These are phyloP conservation scores for Bacillus rossius DNA, from an alignment of 1,140 invertebrate species.

Conservation along the genomic window DNA sequence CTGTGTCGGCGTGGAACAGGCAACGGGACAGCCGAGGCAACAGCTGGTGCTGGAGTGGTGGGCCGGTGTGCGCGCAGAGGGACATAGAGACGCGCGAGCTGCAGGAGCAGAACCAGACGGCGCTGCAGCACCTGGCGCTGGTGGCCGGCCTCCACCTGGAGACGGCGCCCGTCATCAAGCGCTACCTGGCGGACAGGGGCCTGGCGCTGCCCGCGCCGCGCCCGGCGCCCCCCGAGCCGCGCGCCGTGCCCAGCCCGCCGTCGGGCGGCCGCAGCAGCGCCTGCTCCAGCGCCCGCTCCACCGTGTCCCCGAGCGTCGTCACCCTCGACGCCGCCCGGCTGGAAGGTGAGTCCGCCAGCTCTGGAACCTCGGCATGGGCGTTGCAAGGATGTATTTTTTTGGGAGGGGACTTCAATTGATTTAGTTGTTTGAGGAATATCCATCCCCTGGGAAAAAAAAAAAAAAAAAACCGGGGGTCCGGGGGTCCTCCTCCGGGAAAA, in stretches of 20 bases:
- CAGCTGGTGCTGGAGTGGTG: no score
- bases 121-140: constrained; percentile 29
- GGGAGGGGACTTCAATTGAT: no score
- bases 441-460: no score
- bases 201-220: constrained; percentile 16
- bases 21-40: no score
- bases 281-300: not conserved
- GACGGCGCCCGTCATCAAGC: constrained; percentile 22
- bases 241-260: not conserved
- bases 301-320: constrained; percentile 1
- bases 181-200: constrained; percentile 24
- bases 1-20: no score
- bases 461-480: no score
- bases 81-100: constrained; percentile 25
- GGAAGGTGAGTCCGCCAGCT: constrained; percentile 3
- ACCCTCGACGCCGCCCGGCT: constrained; percentile 8
- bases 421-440: no score
- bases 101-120: constrained; percentile 22
- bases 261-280: not conserved
- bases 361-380: no score
- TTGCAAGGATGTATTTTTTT: no score
- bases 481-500: no score
- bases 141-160: constrained; percentile 25
- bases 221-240: not conserved
- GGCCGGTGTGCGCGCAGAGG: constrained; percentile 18